Evolutionary conservation across 1,140 invertebrate genomes (phyloP).

Genomic region (Mercenaria mercenaria): DNA sequence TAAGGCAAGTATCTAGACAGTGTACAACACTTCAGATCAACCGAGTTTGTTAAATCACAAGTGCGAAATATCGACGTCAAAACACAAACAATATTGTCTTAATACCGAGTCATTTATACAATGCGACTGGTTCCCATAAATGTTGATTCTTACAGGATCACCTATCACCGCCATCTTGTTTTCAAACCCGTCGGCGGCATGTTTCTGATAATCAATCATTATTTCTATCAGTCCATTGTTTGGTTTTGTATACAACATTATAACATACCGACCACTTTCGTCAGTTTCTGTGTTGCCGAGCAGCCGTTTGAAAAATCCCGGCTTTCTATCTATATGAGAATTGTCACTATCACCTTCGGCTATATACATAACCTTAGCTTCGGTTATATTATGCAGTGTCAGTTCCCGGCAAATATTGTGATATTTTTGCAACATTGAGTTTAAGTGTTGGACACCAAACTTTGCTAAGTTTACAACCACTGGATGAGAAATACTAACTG

Average conservation of each 20-base stretch:
- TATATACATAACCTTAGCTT: conserved; percentile 61
- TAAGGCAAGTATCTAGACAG: no score
- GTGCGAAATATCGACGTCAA: conserved; percentile 28
- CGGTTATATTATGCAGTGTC: conserved; percentile 44
- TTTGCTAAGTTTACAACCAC: conserved; percentile 39
- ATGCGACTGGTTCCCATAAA: conserved; percentile 80
- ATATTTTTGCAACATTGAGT: conserved; percentile 55
- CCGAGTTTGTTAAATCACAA: no score
- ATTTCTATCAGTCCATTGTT: conserved; percentile 82
- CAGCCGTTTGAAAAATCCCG: conserved; percentile 29
- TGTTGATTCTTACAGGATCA: conserved; percentile 82
- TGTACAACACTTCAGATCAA: no score
- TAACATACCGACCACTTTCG: conserved; percentile 51
- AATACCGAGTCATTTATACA: conserved; percentile 79
- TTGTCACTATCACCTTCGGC: conserved; percentile 67
- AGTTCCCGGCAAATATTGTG: conserved; percentile 49
- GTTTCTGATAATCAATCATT: conserved; percentile 54
- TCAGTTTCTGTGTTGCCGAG: conserved; percentile 37
- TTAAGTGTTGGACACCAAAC: conserved; percentile 58
- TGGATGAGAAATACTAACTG: conserved; percentile 13
- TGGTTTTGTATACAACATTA: conserved; percentile 79
- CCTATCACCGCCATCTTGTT: conserved; percentile 74
- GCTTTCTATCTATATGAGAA: conserved; percentile 11
- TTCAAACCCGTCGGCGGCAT: conserved; percentile 52
- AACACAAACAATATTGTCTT: conserved; percentile 81